These are phyloP conservation scores for Catalaphyllia jardinei DNA, from an alignment of 64 coral and sea anemone species.

Conservation along the genomic window DNA sequence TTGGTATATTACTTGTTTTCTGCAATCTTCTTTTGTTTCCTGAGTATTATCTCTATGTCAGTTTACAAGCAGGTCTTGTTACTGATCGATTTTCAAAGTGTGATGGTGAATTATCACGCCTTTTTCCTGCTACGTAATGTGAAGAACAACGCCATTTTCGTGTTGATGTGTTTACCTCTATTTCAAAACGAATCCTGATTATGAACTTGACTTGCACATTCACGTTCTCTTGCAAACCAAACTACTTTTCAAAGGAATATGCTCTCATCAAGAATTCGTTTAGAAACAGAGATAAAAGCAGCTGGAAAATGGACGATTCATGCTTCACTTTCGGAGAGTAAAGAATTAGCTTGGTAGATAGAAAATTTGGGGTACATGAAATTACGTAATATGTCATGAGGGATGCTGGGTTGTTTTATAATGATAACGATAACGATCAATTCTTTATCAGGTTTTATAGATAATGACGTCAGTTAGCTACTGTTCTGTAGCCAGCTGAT, in stretches of 20 bases:
- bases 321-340: neutral
- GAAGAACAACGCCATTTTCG: neutral
- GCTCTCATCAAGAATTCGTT: too few species aligned
- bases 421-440: neutral
- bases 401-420: constrained; percentile 1
- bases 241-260: too few species aligned
- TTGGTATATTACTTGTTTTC: too few species aligned
- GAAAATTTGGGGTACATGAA: neutral
- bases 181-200: too few species aligned
- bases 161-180: too few species aligned
- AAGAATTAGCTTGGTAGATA: constrained; percentile 6
- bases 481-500: constrained; percentile 16
- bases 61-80: constrained; percentile 22
- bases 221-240: too few species aligned
- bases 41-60: neutral
- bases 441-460: neutral
- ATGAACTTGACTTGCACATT: too few species aligned
- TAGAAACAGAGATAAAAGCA: too few species aligned
- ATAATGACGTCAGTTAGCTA: neutral
- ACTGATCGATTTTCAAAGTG: neutral
- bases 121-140: neutral
- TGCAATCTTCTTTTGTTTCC: neutral
- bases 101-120: neutral
- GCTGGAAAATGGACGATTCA: neutral
- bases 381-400: neutral